Evolutionary conservation across 1,140 invertebrate species (phyloP).

Genomic region (Calephelis nemesis): DNA sequence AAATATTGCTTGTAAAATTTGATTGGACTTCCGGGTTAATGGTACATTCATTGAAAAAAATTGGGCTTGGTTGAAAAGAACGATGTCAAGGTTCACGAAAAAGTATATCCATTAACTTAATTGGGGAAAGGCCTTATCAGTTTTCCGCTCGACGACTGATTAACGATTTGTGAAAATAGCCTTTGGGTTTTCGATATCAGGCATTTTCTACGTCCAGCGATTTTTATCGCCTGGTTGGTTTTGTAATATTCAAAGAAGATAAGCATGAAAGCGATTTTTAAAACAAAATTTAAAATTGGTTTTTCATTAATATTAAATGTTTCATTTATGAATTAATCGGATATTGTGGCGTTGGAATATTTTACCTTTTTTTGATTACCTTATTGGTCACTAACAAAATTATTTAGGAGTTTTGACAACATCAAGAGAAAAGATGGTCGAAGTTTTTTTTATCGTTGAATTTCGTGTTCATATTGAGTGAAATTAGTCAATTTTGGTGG

Average conservation of each 20-base stretch:
- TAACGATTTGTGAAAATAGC: slow-evolving; percentile 64
- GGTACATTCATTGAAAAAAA: slow-evolving; percentile 10
- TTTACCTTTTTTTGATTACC: no score
- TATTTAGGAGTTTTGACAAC: no score
- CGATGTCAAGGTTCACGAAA: slow-evolving; percentile 23
- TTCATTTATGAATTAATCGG: no score
- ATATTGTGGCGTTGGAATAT: no score
- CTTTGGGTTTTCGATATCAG: slow-evolving; percentile 32
- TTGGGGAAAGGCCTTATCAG: slow-evolving; percentile 62
- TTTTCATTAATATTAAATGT: no score
- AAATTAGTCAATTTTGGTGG: no score
- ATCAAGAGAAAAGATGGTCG: no score
- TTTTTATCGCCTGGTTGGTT: slow-evolving; percentile 17
- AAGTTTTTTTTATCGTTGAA: no score
- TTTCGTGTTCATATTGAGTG: no score
- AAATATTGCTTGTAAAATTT: neutral
- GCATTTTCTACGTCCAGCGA: slow-evolving; percentile 26
- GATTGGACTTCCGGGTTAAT: neutral
- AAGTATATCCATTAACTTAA: slow-evolving; percentile 48
- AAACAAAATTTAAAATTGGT: no score
- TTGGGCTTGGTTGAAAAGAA: neutral
- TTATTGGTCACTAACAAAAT: no score
- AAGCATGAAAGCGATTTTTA: no score
- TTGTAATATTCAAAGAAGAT: slow-evolving; percentile 10
- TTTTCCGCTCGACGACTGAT: slow-evolving; percentile 57